Base-by-base conservation (phyloP, 1,140 invertebrate species). In the Oryctes rhinoceros region DNA sequence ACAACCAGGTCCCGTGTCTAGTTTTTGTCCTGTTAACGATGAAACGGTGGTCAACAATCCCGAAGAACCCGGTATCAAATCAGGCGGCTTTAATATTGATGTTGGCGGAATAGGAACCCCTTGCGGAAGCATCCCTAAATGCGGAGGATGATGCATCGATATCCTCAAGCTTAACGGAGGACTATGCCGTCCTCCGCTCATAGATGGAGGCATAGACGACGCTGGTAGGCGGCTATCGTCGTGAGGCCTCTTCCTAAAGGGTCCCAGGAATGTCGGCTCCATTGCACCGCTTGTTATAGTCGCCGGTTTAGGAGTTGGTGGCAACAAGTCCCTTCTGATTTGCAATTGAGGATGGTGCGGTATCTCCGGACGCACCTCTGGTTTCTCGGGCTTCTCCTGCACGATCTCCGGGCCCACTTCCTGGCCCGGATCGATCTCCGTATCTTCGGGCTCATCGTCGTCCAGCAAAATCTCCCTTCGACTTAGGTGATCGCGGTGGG, bases 321-420 rank as follows among this genome's bases (percentile, higher is more conserved):
- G 92, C 79, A 94, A 90, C 30, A 94, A 87, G 83, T 94, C 93
- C 85, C 93, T 89, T 48, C 94, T 89, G 30, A 94, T 94, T 83
- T 94, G 94, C 37, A 94, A 84, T 81, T 92, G 91, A 1, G 91
- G 91, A 80, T 91, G 86, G 75, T 89, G 88, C 30, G 79, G 71
- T 87, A 65, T 67, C n/a, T 74, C 89, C 84, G 0, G 85, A 35
- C 84, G 81, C 7, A 82, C 86, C 7, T 18, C 85, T 84, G 85
- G 88, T 81, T 80, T 87, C 83, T 87, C 88, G 47, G 87, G 83
- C 78, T 88, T 86, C 15, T 89, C 88, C 35, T 83, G 79, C 80
- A 88, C 87, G 84, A 89, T 87, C 81, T 88, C 89, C 78, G 90
- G 89, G 80, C 90, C 88, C 59, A 90, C 89, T 67, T 89, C 89